Evolutionary conservation across 2,888 invertebrate genomes (phyloP), one percentile per base, ranked within the genome.

Genomic region (Stomorhina lunata): DNA sequence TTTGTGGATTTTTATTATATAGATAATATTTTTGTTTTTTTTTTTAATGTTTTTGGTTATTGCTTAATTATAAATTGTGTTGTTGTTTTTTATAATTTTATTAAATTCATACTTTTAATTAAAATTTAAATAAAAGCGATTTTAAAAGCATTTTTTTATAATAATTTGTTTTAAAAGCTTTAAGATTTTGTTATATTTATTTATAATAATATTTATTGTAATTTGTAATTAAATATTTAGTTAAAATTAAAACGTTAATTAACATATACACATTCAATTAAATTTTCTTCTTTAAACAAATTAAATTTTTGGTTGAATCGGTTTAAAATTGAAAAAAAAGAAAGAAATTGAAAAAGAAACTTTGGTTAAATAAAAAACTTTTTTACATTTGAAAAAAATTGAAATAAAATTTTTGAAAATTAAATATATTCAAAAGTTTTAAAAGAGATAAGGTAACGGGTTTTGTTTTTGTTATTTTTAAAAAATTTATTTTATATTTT

Each of bases 11-110:
- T 77, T 80, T 69, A 71, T 80, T 75, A 37, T 76, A 48, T 69
- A 45, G 50, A 76, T 77, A 69, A 69, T 76, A 48, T 66, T 66
- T 37, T 45, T 66, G 37, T 25, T 68, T 10, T 61, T 66, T 27
- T 48, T 65, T 10, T 40, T 29, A 2, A 10, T 5, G 20, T 80
- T 82, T 82, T 82, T 82, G 82, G 82, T 82, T 79, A 82, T 79
- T 82, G 82, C 82, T 82, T 79, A 72, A 57, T 66, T 79, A 27
- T 65, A 57, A 79, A 50, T 66, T 79, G 48, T 78, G 53, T 55
- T 71, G n/a, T n/a, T 50, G 20, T 69, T 17, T 57, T 68, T n/a
- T 6, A 34, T 48, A 12, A 17, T 55, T 61, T 61, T 37, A 69
- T 27, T 48, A 57, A 50, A 50, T 65, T 69, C 55, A 25, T 48